Base-by-base conservation (phyloP, 2,797 vertebrate genomes). In the Oophaga sylvatica region DNA sequence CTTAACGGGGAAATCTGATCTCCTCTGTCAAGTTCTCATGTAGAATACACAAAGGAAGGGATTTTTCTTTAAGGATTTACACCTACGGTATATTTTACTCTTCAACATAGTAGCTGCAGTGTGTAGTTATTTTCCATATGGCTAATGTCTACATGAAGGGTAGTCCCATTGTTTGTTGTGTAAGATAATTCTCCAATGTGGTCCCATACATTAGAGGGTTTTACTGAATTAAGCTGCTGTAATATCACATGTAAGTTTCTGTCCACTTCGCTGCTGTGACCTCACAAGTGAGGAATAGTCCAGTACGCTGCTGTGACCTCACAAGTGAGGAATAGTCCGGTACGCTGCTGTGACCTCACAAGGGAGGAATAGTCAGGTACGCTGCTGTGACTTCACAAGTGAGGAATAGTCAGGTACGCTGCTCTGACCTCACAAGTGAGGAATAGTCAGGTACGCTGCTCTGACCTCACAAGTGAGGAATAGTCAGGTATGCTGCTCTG, bases 1-100 rank as follows among this genome's bases (percentile, higher is more conserved):
- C 82, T 85, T 26, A 20, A 65, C 45, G 67, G 11, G 63, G 87
- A 84, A 88, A 88, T 73, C 65, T 63, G 81, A 88, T 84, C 81
- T 83, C 56, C 81, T 73, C n/a, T 63, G 48, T 75, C 65, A 88
- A 75, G 60, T 63, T 20, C 26, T 84, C 77, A 35, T 56, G 41
- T 88, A 48, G 79, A 84, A 80, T 84, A 88, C 73, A 88, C 77
- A 62, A 65, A 88, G 80, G 76, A 62, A 85, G 60, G 0, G 41
- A 56, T 31, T 71, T 35, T 56, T 48, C 45, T 77, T 20, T 12
- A 31, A 68, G 53, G 15, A 62, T 76, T 84, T 75, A 83, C 68
- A 84, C 82, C 82, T 75, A 26, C 26, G 26, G 26, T 26, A 60
- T 22, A 45, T 26, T 9, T 59, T 7, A 83, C 48, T 73, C 53